These are phyloP conservation scores for Oxyruncus cristatus DNA, from an alignment of 2,113 vertebrate species.

Conservation along the genomic window DNA sequence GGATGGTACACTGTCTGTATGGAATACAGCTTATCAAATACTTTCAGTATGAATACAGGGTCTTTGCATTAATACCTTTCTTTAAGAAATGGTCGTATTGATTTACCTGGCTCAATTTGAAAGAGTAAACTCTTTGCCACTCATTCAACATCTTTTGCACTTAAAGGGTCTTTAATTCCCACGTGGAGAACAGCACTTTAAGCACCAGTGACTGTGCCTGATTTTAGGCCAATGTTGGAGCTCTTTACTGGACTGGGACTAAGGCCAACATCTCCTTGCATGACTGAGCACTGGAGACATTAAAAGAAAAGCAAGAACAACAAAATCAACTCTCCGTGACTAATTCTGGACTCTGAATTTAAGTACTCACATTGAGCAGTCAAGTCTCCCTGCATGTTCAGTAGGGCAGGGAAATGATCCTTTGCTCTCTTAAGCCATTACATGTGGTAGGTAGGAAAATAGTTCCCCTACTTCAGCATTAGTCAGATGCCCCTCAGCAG, in stretches of 20 bases:
- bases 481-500: neutral
- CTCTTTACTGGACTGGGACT: neutral
- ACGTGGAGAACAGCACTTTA: neutral
- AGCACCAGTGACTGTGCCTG: neutral
- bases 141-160: neutral
- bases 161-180: neutral
- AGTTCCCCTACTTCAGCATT: neutral
- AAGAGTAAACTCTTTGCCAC: neutral
- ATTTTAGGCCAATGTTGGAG: neutral
- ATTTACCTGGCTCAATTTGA: neutral
- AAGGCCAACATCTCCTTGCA: neutral
- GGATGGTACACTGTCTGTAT: neutral
- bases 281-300: neutral
- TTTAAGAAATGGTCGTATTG: neutral
- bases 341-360: neutral
- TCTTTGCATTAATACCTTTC: neutral
- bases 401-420: neutral
- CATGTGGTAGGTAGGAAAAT: neutral
- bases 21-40: neutral
- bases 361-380: rapidly evolving
- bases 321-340: neutral
- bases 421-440: neutral
- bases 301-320: neutral
- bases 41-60: neutral
- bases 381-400: neutral